Evolutionary conservation across 2,797 vertebrate species (phyloP), one percentile per base, ranked within the genome.

Genomic region (Novumbra hubbsi): DNA sequence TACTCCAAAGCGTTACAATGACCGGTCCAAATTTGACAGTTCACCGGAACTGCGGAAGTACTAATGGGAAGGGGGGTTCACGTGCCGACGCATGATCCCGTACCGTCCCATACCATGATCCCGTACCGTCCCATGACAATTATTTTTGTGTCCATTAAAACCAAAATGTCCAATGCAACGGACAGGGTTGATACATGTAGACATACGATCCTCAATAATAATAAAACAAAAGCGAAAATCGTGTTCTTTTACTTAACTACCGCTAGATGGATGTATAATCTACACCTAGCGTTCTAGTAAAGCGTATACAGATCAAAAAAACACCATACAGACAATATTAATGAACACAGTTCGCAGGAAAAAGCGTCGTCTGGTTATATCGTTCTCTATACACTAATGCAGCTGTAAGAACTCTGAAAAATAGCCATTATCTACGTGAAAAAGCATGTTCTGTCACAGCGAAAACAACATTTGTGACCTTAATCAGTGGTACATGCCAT

Each of bases 41-140:
- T 85, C 69, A 75, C 86, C 88, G 90, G 90, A 92, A 89, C 63
- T 80, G 81, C 91, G 90, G 91, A 90, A 91, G 19, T 64, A 24
- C 24, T 62, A 63, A 69, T n/a, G 66, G 57, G 27, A 48, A 24
- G 16, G 34, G 34, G 34, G 50, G 27, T 24, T 82, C 67, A 72
- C 70, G n/a, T 70, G 66, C n/a, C 34, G 24, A 62, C 49, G 28
- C 21, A 70, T 19, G 24, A 70, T 52, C 48, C 68, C 28, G 24
- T 64, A 64, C 28, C 4, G n/a, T 57, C 1, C n/a, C 52, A 57
- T 57, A 57, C n/a, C 52, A 57, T 15, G 41, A 9, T 45, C 14
- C 41, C n/a, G n/a, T n/a, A n/a, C n/a, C n/a, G n/a, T n/a, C n/a
- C n/a, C n/a, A n/a, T 12, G 9, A 9, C 41, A 45, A 45, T 45